Conservation (phyloP, 1,140 invertebrate genomes). For the Lethocerus indicus region DNA sequence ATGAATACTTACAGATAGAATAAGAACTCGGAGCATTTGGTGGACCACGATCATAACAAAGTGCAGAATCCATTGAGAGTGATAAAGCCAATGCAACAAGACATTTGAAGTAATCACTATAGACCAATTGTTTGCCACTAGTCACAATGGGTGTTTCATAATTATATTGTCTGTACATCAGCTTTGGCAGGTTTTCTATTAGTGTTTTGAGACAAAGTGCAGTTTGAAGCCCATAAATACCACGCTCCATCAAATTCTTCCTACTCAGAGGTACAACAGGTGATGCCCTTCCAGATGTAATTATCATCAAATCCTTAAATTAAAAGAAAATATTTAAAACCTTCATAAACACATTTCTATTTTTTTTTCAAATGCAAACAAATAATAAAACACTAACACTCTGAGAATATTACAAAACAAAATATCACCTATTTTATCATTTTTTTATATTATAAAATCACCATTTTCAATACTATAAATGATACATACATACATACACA, state of each 20-base stretch:
- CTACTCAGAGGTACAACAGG: constrained; percentile 32
- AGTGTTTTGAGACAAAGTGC: constrained; percentile 34
- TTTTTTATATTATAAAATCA: neutral
- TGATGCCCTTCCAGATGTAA: constrained; percentile 28
- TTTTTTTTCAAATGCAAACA: no score
- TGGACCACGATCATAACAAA: constrained; percentile 31
- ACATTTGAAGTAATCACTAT: constrained; percentile 41
- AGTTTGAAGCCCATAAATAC: constrained; percentile 32
- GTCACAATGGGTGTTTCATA: constrained; percentile 37
- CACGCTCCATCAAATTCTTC: constrained; percentile 30
- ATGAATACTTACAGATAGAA: constrained; percentile 18
- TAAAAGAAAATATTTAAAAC: neutral
- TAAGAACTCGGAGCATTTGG: constrained; percentile 23
- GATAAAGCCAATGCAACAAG: constrained; percentile 34
- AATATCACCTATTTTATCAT: neutral
- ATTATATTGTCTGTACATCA: constrained; percentile 34
- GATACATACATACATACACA: neutral
- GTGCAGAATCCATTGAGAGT: constrained; percentile 33
- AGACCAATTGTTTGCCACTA: constrained; percentile 38
- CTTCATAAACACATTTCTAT: neutral
- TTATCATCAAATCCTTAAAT: constrained; percentile 29
- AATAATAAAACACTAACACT: no score
- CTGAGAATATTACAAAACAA: neutral
- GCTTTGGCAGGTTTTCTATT: constrained; percentile 28
- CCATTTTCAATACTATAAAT: neutral